Evolutionary conservation across 2,888 invertebrate genomes (phyloP), one percentile per base, ranked within the genome.

Genomic region (Drosophila anomalata): DNA sequence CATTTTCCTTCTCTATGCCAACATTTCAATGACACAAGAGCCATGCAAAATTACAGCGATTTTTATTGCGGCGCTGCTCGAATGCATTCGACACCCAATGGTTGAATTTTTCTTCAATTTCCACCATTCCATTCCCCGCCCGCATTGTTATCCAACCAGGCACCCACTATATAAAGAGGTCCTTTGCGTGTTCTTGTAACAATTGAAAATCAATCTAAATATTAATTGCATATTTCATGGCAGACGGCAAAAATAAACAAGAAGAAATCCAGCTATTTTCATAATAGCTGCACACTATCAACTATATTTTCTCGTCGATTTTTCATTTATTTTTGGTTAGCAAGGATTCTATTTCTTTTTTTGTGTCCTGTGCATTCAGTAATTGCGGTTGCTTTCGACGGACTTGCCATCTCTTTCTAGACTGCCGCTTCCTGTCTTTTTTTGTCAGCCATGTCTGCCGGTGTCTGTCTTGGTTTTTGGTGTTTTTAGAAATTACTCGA

Each of bases 191-290:
- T 36, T 58, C 48, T 61, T 78, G 76, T 78, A 73, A 70, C 79
- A 75, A 85, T 85, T 77, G 73, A 82, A 87, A 85, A 87, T 85
- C 88, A 85, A 84, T 84, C 83, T 75, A 85, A 84, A 82, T 77
- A 87, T 85, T 84, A 84, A 84, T 84, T 84, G 85, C 87, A 85
- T 78, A 81, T 77, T 73, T 70, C 63, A 73, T 63, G 67, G 51
- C 54, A 56, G 50, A 62, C 33, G 54, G 54, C 20, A 39, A 60
- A 68, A 53, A 52, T 26, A 56, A 53, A 56, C 55, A 48, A 50
- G 12, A 44, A 36, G 53, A n/a, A 39, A 29, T 31, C n/a, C 29
- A 29, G 52, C 39, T 12, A 5, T 29, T 8, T 20, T 41, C 42
- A 36, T 36, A 36, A 14, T n/a, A 6, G 62, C 12, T 44, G 26